Conservation (phyloP, 1,140 invertebrate species). For the Papilio helenus region DNA sequence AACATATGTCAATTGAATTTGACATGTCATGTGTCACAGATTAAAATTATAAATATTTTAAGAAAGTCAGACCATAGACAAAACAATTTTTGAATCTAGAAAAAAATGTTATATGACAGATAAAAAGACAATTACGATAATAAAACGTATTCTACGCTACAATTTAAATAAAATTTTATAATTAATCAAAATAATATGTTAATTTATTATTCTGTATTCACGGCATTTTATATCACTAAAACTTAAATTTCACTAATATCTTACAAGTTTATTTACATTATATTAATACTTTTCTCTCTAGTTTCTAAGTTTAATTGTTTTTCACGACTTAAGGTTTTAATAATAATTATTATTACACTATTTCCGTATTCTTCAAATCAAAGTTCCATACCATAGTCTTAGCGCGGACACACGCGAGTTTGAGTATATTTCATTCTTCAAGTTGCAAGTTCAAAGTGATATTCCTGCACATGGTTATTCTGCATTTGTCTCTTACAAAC, state of each 20-base stretch:
- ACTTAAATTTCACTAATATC: conserved; percentile 31
- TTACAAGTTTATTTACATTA: conserved; percentile 40
- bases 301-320: background rate
- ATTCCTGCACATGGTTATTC: no score
- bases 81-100: background rate
- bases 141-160: background rate
- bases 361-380: conserved; percentile 26
- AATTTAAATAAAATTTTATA: background rate
- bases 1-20: background rate
- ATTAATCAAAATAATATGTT: background rate
- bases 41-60: background rate
- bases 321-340: background rate
- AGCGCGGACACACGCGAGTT: background rate
- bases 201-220: conserved; percentile 8
- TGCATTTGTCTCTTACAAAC: no score
- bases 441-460: background rate
- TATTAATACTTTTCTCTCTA: conserved; percentile 38
- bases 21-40: background rate
- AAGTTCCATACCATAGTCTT: background rate
- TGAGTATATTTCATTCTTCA: no score
- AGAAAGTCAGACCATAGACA: background rate
- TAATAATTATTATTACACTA: conserved; percentile 12
- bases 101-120: background rate
- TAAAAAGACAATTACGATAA: background rate
- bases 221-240: conserved; percentile 23